Conservation (phyloP, 2,888 invertebrate genomes). For the Dendrolimus houi region DNA sequence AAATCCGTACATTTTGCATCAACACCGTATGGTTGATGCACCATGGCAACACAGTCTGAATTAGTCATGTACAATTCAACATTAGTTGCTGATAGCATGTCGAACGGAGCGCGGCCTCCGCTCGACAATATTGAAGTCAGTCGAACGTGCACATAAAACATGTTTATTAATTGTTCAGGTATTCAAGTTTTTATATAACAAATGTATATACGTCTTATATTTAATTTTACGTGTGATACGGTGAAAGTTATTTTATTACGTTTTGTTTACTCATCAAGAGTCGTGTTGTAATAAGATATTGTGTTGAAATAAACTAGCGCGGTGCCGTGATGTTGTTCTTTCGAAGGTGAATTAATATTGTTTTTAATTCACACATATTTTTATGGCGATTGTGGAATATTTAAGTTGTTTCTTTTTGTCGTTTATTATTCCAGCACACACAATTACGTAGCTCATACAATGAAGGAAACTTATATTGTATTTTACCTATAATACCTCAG, state of each 20-base stretch:
- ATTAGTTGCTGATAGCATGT: background rate
- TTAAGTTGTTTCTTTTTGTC: background rate
- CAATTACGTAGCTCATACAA: too few species aligned
- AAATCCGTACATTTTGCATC: too few species aligned
- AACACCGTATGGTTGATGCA: background rate
- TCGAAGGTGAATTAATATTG: background rate
- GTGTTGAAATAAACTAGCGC: background rate
- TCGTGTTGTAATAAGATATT: background rate
- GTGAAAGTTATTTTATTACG: background rate
- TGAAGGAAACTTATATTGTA: too few species aligned
- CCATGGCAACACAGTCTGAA: background rate
- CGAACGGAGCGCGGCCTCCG: background rate
- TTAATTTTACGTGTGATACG: background rate
- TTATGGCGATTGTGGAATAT: background rate
- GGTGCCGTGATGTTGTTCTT: background rate
- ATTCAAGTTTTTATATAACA: background rate
- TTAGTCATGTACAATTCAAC: background rate
- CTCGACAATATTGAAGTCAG: background rate
- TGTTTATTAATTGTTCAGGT: background rate
- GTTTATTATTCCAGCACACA: background rate
- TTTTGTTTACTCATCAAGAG: background rate
- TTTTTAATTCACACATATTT: background rate
- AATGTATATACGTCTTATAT: background rate
- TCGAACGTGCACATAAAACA: background rate
- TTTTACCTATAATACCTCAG: too few species aligned